Evolutionary conservation across 2,797 vertebrate genomes (phyloP), one percentile per base, ranked within the genome.

Genomic region (Argya squamiceps): DNA sequence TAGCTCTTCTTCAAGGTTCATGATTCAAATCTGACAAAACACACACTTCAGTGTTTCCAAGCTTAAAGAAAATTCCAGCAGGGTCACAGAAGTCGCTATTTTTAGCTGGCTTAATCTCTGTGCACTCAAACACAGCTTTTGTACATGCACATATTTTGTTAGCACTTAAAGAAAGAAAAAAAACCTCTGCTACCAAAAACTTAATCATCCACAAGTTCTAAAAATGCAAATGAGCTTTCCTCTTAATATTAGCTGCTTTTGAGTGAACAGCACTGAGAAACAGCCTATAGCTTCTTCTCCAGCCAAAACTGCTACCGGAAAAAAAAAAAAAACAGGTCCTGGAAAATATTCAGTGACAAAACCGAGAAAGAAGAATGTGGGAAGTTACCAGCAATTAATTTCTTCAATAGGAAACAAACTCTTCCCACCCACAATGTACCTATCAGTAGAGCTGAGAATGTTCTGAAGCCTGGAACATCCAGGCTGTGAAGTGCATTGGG

Each of bases 41-140:
- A 97, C 97, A 98, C 97, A 96, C 97, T 96, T 97, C 98, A 97
- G 89, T 97, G 96, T 98, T 96, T 98, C 94, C 95, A 97, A 94
- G 97, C 97, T 96, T 97, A 97, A 97, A 97, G 96, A 96, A 97
- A 97, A 97, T 96, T 96, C 97, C 97, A 97, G 69, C 95, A 97
- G 96, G 96, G 97, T 98, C 97, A 97, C 29, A 56, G 87, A 94
- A 96, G 92, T 80, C 32, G 69, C 90, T 97, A 96, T 97, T 97
- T 97, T 95, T 97, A 97, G 94, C 74, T 74, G 21, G 27, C 78
- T 85, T 96, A 95, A 96, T 97, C 95, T 96, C 77, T 41, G 36
- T 37, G 46, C 74, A 71, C 93, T 92, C 92, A 82, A 97, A 97
- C 67, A 89, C 93, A 89, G 96, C 97, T 97, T 96, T 94, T 95